Base-by-base conservation (phyloP, 2,888 invertebrate genomes). In the Amblyjoppa proteus region DNA sequence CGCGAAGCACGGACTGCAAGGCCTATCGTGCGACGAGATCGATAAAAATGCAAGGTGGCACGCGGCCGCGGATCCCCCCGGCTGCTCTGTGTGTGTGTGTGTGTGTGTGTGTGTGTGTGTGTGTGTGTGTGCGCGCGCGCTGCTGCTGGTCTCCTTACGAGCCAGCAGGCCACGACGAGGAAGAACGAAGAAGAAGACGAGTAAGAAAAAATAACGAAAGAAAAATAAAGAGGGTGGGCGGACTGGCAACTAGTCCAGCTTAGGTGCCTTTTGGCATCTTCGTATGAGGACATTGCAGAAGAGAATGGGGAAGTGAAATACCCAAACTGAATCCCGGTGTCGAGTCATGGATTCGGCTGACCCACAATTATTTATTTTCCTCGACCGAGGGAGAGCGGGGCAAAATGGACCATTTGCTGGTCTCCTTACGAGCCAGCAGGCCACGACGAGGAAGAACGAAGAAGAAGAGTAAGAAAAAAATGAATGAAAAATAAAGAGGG, bases 11-110 rank as follows among this genome's bases (percentile, higher is more conserved):
- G 69, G 75, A 77, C 73, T 77, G 80, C 82, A 77, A 85, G 81
- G 68, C 74, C 90, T 91, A 91, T 92, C 91, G 90, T 58, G 81
- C 61, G 76, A 73, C 68, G 78, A 82, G 79, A 90, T 91, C 90
- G 90, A 88, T 89, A 92, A 91, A 92, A 92, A 92, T 91, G 90
- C 90, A 89, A 89, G 91, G 90, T 91, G 91, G 91, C 91, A 91
- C 91, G 90, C 90, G 90, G 91, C 90, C 88, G 87, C 86, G 85
- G 85, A 69, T 81, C 74, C 86, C 86, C 81, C 77, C 73, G 68
- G n/a, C 28, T 25, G 73, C 82, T 73, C 69, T 78, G 81, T 87
- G 58, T 74, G 11, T 73, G 7, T 6, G 28, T 61, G 5, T 4
- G 28, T 61, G 20, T 20, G 20, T 20, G 81, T 86, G 58, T 74